These are phyloP conservation scores for Brachyhypopomus gauderio DNA, from an alignment of 2,113 vertebrate species.

Conservation along the genomic window DNA sequence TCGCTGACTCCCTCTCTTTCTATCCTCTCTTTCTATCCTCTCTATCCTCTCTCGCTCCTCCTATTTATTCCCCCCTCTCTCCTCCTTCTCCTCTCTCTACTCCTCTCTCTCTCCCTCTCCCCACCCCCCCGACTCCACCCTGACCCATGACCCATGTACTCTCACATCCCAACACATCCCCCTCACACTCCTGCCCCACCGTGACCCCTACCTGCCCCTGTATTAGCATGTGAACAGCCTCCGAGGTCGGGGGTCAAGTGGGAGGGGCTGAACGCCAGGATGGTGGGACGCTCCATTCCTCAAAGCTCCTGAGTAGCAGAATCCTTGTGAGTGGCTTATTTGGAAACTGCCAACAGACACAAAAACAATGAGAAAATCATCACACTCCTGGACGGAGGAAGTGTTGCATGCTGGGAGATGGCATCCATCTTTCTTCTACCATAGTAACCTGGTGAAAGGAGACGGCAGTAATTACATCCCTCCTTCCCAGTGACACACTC, in stretches of 20 bases:
- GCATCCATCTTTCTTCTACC: not conserved
- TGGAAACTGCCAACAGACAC: not conserved
- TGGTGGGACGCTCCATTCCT: not conserved
- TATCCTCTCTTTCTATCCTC: too few species aligned
- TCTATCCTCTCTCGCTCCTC: too few species aligned
- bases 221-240: slow-evolving; percentile 6
- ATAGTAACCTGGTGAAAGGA: not conserved
- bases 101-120: not conserved
- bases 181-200: slow-evolving; percentile 61
- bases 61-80: slow-evolving; percentile 15
- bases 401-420: not conserved
- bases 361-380: slow-evolving; percentile 5
- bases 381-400: not conserved
- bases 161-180: slow-evolving; percentile 64
- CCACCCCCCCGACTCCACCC: not conserved
- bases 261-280: not conserved
- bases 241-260: not conserved
- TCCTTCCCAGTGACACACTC: not conserved
- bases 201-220: slow-evolving; percentile 45
- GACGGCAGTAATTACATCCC: slow-evolving; percentile 4
- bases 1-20: too few species aligned
- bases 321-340: not conserved
- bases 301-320: not conserved
- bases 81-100: slow-evolving; percentile 10
- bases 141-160: slow-evolving; percentile 59